Base-by-base conservation (phyloP, 2,888 invertebrate species). In the Tupiocoris notatus region DNA sequence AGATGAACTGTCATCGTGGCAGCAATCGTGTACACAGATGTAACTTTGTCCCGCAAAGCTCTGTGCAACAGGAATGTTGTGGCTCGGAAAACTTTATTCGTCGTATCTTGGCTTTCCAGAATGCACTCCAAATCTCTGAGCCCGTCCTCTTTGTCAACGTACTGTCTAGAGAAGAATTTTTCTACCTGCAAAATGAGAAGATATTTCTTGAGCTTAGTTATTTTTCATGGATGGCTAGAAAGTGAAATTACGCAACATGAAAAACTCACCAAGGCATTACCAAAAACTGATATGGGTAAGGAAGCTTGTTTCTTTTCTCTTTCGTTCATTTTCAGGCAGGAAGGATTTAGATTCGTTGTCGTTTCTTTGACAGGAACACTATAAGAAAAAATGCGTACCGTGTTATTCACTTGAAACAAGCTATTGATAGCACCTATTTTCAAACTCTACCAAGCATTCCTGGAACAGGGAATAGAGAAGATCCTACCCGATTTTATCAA, bases 111-210 rank as follows among this genome's bases (percentile, higher is more conserved):
- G 12, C 68, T 25, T 18, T 76, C 74, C 23, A 79, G 62, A 16
- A 79, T 75, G 59, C 75, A 57, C 56, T 79, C 79, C 57, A 79
- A 25, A n/a, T 63, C 71, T 78, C 90, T 88, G n/a, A 95, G 84
- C 0, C 94, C 94, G 82, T 94, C 94, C 83, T 95, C 95, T 82
- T 95, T 93, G 83, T 95, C 94, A 63, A 93, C 88, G 84, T 92
- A 95, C 83, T 93, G 94, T 81, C 95, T 94, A 2, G 94, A 94
- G 84, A 93, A 95, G 84, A 94, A 93, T 82, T 93, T 92, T 84
- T 95, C 95, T 1, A 95, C 92, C 92, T 92, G 82, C 9, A 79
- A 71, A 79, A 63, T 59, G 20, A 21, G 24, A 3, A 12, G 18
- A 64, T 21, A 3, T 9, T 16, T 64, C 18, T 64, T 21, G n/a